Conservation (phyloP, 2,797 vertebrate genomes). For the Heterohyrax brucei region DNA sequence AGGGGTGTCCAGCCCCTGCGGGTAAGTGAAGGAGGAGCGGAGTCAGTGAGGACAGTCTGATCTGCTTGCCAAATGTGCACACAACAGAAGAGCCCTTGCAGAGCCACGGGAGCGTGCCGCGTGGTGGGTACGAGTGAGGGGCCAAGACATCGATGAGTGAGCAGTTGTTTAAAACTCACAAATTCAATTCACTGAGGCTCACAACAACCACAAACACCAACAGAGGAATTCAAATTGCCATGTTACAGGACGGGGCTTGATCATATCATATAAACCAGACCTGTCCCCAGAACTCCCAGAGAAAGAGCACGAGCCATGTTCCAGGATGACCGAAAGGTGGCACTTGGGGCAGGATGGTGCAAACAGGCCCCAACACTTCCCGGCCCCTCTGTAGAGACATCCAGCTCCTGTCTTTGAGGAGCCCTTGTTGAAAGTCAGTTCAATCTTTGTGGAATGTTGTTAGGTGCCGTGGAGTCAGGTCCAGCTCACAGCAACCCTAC, state of each 20-base stretch:
- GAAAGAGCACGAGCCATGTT: too few species aligned
- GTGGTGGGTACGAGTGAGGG: background rate
- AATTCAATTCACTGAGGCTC: background rate
- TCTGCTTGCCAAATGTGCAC: background rate
- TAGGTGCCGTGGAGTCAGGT: too few species aligned
- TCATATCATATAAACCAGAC: background rate
- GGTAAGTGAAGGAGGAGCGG: fast-evolving
- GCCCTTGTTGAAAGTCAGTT: background rate
- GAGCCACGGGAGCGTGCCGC: too few species aligned
- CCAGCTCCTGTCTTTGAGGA: background rate
- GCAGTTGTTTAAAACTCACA: background rate
- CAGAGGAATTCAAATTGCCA: background rate
- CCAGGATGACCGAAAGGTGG: too few species aligned
- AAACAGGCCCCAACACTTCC: too few species aligned
- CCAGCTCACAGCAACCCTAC: too few species aligned
- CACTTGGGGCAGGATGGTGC: too few species aligned
- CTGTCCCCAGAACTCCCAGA: background rate
- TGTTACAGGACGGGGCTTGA: background rate
- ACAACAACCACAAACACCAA: background rate
- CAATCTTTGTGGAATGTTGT: background rate
- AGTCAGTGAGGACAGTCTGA: background rate
- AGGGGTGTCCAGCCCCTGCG: fast-evolving
- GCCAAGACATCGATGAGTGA: background rate
- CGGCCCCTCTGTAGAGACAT: too few species aligned
- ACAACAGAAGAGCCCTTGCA: background rate